These are phyloP conservation scores for Latrodectus elegans DNA, from an alignment of 2,888 invertebrate species.

Conservation along the genomic window DNA sequence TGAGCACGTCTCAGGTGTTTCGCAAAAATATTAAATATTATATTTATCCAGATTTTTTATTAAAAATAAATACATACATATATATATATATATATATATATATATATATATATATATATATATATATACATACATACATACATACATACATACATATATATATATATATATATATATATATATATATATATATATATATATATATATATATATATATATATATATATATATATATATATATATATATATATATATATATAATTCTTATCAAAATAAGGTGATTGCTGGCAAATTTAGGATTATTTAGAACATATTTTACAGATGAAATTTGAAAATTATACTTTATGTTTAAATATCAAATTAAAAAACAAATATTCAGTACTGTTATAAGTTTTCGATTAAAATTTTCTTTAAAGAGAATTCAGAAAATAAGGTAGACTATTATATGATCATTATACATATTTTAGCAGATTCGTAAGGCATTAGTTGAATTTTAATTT, in stretches of 20 bases:
- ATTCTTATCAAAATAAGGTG: not conserved
- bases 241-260: slow-evolving; percentile 1
- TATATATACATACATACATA: not conserved
- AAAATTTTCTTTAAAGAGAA: too few species aligned
- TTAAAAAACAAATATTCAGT: too few species aligned
- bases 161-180: slow-evolving; percentile 1
- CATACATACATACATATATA: not conserved
- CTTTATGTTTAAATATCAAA: too few species aligned
- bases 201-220: not conserved
- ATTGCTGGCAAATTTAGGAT: not conserved
- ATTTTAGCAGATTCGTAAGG: too few species aligned
- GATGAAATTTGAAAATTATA: too few species aligned
- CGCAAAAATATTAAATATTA: too few species aligned
- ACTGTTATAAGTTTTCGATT: too few species aligned
- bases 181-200: not conserved
- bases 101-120: slow-evolving; percentile 1
- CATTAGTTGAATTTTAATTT: too few species aligned
- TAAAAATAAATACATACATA: not conserved
- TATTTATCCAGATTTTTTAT: not conserved
- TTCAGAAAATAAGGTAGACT: too few species aligned
- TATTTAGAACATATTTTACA: too few species aligned
- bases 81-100: slow-evolving; percentile 1
- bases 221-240: slow-evolving; percentile 1
- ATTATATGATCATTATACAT: too few species aligned
- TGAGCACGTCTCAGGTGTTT: too few species aligned